Percentiles rank a stretch among this genome's conserved stretches.
phyloP scores from a whole-genome alignment of 1,140 invertebrate genomes.

The Drosophila virilis region DNA sequence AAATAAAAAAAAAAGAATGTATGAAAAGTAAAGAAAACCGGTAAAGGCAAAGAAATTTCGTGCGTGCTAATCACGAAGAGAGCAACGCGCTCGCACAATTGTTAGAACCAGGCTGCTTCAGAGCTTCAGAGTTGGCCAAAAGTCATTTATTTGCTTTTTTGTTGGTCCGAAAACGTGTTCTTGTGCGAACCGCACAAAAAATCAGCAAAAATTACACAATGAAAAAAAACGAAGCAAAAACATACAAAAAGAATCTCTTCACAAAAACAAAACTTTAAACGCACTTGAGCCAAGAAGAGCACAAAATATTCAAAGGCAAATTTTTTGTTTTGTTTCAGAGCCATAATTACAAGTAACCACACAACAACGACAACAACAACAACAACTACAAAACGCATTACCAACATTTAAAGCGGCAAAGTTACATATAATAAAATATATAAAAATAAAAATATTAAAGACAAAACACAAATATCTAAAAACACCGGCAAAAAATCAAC shows the following conservation, averaged over 20 bases:
- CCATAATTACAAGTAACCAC: conserved; percentile 67
- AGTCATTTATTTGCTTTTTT: conserved; percentile 22
- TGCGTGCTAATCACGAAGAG: conserved; percentile 67
- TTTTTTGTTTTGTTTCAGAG: conserved; percentile 70
- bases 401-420: conserved; percentile 46
- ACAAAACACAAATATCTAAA: conserved; percentile 27
- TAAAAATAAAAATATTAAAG: conserved; percentile 18
- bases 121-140: conserved; percentile 27
- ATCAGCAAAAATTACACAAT: conserved; percentile 7
- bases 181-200: conserved; percentile 32
- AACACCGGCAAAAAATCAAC: conserved; percentile 17
- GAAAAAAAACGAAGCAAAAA: conserved; percentile 22
- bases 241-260: not conserved
- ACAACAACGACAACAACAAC: conserved; percentile 41
- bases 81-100: conserved; percentile 23
- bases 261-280: conserved; percentile 22
- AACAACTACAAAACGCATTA: conserved; percentile 25
- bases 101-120: conserved; percentile 20
- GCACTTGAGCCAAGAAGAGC: conserved; percentile 40
- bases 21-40: conserved; percentile 55
- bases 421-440: conserved; percentile 32
- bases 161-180: conserved; percentile 58
- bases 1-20: conserved; percentile 28
- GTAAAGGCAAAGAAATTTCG: conserved; percentile 75
- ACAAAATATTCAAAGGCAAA: conserved; percentile 67